Evolutionary conservation across 1,140 invertebrate genomes (phyloP).

Genomic region (Lethocerus indicus): DNA sequence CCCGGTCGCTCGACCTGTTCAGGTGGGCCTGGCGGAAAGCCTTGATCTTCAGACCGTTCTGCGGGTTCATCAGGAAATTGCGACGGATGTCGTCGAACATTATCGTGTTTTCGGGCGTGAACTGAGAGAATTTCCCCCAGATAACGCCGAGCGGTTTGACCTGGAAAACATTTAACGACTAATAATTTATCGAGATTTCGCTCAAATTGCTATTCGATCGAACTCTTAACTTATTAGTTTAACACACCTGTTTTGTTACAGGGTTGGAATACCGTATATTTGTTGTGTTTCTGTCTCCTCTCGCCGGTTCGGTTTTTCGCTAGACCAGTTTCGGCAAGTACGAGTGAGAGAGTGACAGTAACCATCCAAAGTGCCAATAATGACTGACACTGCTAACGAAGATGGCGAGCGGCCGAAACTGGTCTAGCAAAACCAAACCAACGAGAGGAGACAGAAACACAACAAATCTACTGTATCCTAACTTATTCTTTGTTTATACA

Average conservation of each 20-base stretch:
- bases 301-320: neutral
- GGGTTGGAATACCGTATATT: no score
- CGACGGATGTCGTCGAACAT: conserved; percentile 97
- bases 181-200: neutral
- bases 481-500: no score
- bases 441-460: no score
- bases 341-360: neutral
- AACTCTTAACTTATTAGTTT: neutral
- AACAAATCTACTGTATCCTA: no score
- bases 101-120: conserved; percentile 80
- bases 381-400: no score
- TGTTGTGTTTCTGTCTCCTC: no score
- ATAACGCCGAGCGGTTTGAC: conserved; percentile 92
- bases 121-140: conserved; percentile 88
- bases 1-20: conserved; percentile 68
- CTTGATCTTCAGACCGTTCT: conserved; percentile 76
- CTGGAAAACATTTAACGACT: conserved; percentile 30
- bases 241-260: neutral
- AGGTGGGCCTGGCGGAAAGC: conserved; percentile 81
- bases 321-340: neutral
- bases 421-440: no score
- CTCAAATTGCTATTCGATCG: neutral
- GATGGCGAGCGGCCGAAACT: no score
- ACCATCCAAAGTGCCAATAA: no score
- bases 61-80: conserved; percentile 97